Base-by-base conservation (phyloP, 2,113 vertebrate species). In the Cottus gobio region DNA sequence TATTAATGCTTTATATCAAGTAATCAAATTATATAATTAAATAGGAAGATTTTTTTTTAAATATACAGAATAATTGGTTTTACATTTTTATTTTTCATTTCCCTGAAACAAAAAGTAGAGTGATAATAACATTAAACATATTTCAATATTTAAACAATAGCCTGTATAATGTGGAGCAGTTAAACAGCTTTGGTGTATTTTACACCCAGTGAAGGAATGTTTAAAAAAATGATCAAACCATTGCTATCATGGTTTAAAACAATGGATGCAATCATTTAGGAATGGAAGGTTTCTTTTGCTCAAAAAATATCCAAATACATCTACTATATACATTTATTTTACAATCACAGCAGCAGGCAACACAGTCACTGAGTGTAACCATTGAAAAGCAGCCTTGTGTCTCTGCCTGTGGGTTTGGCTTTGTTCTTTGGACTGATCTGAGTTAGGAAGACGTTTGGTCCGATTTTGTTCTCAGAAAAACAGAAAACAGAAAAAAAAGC, bases 281-380 rank as follows among this genome's bases (percentile, higher is more conserved):
- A 78, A 70, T 60, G 0, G 3, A 77, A 68, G 56, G 0, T 1
- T 65, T 65, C 68, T 1, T 54, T 62, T 71, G 10, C 44, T 68
- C 0, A 2, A 54, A 86, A 89, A 69, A 75, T 69, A 63, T 79
- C 4, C 20, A 58, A 78, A 57, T 73, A 67, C 24, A 62, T 75
- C 44, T 86, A 54, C 57, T 92, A 89, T 90, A 26, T 87, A 88
- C 89, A 92, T 67, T 66, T 85, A 80, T 83, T 79, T 89, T 89
- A 91, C 86, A 91, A 75, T 70, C 50, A 77, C 80, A 77, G 30
- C 50, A 84, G 77, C 68, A 81, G 73, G 71, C 30, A 75, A 70
- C 44, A n/a, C 20, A 60, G 61, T 58, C 34, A 54, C 9, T 48
- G 34, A 65, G 58, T 84, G 65, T 82, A 80, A 87, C 70, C 24